Percentiles rank a stretch among this genome's conserved stretches.
Conservation (phyloP, 2,888 invertebrate genomes). For the Archips crataeganus region DNA sequence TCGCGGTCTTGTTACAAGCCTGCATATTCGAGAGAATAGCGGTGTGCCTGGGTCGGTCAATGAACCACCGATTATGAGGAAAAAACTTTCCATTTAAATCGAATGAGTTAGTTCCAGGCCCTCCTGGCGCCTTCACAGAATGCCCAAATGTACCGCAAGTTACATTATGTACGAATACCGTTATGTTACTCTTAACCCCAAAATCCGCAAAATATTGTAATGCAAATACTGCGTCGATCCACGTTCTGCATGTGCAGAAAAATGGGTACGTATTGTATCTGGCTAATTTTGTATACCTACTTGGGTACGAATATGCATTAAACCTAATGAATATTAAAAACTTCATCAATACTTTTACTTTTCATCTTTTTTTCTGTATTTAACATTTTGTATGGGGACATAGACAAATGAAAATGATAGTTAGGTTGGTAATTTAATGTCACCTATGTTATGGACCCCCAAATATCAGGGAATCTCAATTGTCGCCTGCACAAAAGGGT, state of each 20-base stretch:
- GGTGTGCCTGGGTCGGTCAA: slow-evolving; percentile 30
- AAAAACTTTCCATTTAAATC: slow-evolving; percentile 38
- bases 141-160: slow-evolving; percentile 23
- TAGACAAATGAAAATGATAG: too few relatives aligned
- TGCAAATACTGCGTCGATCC: slow-evolving; percentile 7
- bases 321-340: background rate
- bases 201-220: slow-evolving; percentile 26
- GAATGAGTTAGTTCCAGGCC: slow-evolving; percentile 23
- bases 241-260: background rate
- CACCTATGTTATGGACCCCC: too few relatives aligned
- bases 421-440: too few relatives aligned
- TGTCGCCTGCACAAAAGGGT: too few relatives aligned
- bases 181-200: slow-evolving; percentile 32
- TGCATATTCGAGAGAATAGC: slow-evolving; percentile 37
- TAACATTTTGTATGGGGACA: too few relatives aligned
- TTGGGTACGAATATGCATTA: background rate
- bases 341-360: background rate
- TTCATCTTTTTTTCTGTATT: too few relatives aligned
- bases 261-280: background rate
- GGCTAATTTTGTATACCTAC: background rate
- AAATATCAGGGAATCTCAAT: too few relatives aligned
- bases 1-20: slow-evolving; percentile 26
- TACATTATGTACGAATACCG: slow-evolving; percentile 27
- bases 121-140: slow-evolving; percentile 21
- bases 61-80: slow-evolving; percentile 41